Percentiles rank a stretch among this genome's conserved stretches.
Conservation (phyloP, 2,113 vertebrate genomes). For the Cochlearius cochlearius region DNA sequence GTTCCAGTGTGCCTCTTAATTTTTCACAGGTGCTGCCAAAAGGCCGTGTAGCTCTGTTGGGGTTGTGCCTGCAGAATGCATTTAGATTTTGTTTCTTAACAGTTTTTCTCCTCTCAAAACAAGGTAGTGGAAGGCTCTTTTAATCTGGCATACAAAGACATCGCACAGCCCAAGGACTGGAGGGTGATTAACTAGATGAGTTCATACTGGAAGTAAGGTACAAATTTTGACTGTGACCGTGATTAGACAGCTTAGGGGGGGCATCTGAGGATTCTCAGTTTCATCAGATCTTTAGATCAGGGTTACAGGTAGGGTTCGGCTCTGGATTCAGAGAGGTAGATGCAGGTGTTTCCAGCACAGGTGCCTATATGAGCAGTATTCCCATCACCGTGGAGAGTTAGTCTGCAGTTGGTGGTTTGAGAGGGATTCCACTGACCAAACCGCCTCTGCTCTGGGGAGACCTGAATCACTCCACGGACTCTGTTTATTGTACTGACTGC, state of each 20-base stretch:
- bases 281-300: neutral
- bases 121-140: neutral
- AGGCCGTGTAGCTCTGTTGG: neutral
- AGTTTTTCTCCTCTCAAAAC: neutral
- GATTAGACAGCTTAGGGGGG: neutral
- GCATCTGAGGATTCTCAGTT: neutral
- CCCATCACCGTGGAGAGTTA: neutral
- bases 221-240: neutral
- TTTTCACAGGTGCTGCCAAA: slow-evolving; percentile 30
- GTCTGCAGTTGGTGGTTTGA: neutral
- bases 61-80: neutral
- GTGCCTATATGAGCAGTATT: neutral
- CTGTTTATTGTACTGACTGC: neutral
- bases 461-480: fast-evolving
- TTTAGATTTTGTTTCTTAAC: neutral
- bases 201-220: neutral
- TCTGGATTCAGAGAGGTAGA: neutral
- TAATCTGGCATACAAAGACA: neutral
- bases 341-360: neutral
- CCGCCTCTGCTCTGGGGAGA: neutral
- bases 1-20: neutral
- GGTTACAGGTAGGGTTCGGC: neutral
- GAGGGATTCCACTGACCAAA: neutral
- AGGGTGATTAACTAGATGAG: neutral
- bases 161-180: neutral